Evolutionary conservation across 2,888 invertebrate species (phyloP).

Genomic region (Gibbula magus): DNA sequence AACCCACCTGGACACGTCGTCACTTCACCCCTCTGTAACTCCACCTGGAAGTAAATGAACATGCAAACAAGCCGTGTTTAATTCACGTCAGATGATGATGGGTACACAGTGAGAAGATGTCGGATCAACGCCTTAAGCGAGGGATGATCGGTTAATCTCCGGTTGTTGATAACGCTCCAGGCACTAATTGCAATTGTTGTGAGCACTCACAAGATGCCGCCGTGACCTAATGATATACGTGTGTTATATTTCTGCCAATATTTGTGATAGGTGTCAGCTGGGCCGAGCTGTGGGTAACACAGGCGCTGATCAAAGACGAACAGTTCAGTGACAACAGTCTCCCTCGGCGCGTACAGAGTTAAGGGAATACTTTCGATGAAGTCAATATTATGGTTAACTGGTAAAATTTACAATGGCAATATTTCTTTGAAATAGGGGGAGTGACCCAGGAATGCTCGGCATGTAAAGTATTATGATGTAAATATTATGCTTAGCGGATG

Average conservation of each 20-base stretch:
- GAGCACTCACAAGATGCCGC: not conserved
- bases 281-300: no score
- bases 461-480: no score
- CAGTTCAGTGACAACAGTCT: no score
- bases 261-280: constrained; percentile 1
- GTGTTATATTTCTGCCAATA: constrained; percentile 11
- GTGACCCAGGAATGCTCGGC: no score
- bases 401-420: no score
- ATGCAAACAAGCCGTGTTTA: not conserved
- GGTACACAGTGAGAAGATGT: not conserved
- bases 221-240: not conserved
- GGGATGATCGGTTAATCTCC: not conserved
- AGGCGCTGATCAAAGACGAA: no score
- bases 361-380: no score
- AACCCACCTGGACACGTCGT: not conserved
- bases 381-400: no score
- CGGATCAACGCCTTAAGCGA: not conserved
- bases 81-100: not conserved
- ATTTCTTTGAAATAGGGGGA: no score
- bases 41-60: not conserved
- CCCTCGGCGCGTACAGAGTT: no score
- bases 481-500: no score
- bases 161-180: not conserved
- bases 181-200: not conserved
- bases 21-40: not conserved